Evolutionary conservation across 2,888 invertebrate species (phyloP).

Genomic region (Polyommatus iphigenia): DNA sequence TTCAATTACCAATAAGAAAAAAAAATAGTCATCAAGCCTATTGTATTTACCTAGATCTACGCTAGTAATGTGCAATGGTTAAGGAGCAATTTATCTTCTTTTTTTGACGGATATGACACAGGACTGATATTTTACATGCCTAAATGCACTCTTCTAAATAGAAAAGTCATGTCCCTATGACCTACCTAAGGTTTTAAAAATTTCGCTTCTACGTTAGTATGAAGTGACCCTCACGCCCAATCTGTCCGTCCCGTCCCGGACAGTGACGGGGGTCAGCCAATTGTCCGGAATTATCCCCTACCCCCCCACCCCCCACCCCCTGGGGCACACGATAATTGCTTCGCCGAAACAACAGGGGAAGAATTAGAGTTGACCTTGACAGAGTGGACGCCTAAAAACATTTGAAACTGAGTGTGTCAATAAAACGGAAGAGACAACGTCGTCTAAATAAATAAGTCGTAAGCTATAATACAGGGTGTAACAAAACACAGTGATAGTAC

Average conservation of each 20-base stretch:
- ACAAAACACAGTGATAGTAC: too few species aligned
- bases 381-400: neutral
- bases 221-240: neutral
- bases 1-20: too few species aligned
- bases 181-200: neutral
- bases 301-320: neutral
- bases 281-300: neutral
- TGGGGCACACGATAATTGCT: constrained; percentile 1
- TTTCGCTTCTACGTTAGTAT: neutral
- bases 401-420: neutral
- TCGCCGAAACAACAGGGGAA: constrained; percentile 1
- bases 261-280: constrained; percentile 10
- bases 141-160: too few species aligned
- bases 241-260: neutral
- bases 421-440: neutral
- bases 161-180: too few species aligned
- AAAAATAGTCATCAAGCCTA: too few species aligned
- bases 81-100: too few species aligned
- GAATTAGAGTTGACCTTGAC: neutral
- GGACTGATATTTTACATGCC: too few species aligned
- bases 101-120: too few species aligned
- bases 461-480: too few species aligned
- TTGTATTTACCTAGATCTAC: too few species aligned
- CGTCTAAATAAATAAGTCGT: neutral
- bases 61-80: too few species aligned